Evolutionary conservation across 2,797 vertebrate species (phyloP).

Genomic region (Cossypha polioptera): DNA sequence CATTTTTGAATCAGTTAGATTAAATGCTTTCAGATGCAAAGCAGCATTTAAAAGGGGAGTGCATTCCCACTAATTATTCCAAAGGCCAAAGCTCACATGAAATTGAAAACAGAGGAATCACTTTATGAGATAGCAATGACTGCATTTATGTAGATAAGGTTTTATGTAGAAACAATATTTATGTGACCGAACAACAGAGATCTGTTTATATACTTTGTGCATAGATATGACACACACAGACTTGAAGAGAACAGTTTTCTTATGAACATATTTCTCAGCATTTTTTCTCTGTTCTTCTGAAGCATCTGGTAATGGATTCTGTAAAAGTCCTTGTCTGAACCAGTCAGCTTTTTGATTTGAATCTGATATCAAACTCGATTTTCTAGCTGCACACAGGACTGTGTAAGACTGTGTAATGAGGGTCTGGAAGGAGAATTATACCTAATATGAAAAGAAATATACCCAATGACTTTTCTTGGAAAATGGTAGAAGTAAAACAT

Average conservation of each 20-base stretch:
- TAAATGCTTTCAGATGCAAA: neutral
- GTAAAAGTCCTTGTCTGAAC: neutral
- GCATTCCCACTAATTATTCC: neutral
- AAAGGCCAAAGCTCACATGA: neutral
- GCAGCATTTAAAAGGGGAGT: neutral
- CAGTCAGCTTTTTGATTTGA: neutral
- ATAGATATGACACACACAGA: neutral
- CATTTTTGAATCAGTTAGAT: neutral
- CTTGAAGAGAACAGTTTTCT: neutral
- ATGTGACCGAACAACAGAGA: neutral
- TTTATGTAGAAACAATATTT: neutral
- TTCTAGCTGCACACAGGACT: neutral
- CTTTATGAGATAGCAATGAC: neutral
- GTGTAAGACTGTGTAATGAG: neutral
- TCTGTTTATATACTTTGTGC: neutral
- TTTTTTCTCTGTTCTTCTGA: neutral
- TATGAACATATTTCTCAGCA: neutral
- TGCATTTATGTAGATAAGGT: neutral
- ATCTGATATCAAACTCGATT: neutral
- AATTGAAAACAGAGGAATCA: neutral
- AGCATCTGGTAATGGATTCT: neutral
- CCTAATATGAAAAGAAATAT: neutral
- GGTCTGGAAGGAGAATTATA: neutral
- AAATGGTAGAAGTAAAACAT: neutral
- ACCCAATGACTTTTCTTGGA: neutral